Evolutionary conservation across 2,888 invertebrate species (phyloP).

Genomic region (Pristionchus japonicus): DNA sequence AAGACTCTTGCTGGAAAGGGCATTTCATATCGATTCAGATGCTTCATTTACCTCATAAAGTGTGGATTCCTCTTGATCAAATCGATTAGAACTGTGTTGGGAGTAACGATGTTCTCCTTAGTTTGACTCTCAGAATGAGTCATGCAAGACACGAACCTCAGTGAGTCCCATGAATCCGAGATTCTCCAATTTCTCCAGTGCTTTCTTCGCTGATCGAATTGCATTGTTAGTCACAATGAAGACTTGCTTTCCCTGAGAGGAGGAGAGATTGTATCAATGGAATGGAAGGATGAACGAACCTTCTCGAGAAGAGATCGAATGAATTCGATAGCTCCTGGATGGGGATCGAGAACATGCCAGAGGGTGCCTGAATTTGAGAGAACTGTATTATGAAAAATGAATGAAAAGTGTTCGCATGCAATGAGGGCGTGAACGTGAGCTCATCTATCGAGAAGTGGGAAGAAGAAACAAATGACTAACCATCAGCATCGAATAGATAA

Average conservation of each 20-base stretch:
- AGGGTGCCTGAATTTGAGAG: conserved; percentile 45
- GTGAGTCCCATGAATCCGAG: conserved; percentile 58
- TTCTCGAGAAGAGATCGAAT: conserved; percentile 50
- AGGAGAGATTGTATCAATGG: neutral
- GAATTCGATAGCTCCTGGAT: conserved; percentile 67
- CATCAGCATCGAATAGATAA: conserved; percentile 72
- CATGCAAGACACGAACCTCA: neutral
- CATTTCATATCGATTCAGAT: neutral
- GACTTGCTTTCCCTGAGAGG: conserved; percentile 83
- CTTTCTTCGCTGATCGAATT: conserved; percentile 85
- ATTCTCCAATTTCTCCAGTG: conserved; percentile 79
- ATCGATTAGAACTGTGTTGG: conserved; percentile 66
- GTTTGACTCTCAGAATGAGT: neutral
- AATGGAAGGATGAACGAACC: neutral
- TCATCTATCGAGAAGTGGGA: neutral
- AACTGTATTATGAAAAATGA: neutral
- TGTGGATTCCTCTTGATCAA: conserved; percentile 56
- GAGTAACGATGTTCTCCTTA: conserved; percentile 63
- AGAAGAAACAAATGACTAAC: conserved; percentile 23
- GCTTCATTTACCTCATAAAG: conserved; percentile 32
- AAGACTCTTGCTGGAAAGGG: conserved; percentile 47
- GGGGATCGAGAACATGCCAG: conserved; percentile 67
- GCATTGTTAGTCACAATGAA: conserved; percentile 93
- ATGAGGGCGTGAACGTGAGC: neutral
- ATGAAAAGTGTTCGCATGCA: neutral